A percentile compares a stretch with the other conserved stretches of the same genome.
These are phyloP conservation scores for Macroglossus sobrinus DNA, from an alignment of 2,113 vertebrate species.

Conservation along the genomic window DNA sequence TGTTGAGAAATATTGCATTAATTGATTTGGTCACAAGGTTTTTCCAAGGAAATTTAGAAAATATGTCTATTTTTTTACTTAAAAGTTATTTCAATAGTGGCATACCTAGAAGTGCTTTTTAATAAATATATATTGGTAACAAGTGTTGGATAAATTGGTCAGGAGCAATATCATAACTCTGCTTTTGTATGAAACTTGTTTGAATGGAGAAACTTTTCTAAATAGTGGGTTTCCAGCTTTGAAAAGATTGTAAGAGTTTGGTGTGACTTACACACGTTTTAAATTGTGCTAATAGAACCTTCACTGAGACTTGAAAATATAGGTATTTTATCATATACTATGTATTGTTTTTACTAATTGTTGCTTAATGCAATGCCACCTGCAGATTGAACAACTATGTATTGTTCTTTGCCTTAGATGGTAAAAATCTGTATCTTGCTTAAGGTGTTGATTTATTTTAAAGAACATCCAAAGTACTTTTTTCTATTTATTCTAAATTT, in stretches of 20 bases:
- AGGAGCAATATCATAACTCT: neutral
- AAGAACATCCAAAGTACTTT: neutral
- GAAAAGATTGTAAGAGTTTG: neutral
- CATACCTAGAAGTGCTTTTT: neutral
- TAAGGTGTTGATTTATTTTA: constrained; percentile 15
- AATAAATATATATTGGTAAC: neutral
- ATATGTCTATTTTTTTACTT: neutral
- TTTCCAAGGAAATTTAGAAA: constrained; percentile 36
- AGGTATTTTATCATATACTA: neutral
- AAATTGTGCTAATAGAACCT: neutral
- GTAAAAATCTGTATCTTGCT: constrained; percentile 18
- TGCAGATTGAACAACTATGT: neutral
- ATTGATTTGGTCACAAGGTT: neutral
- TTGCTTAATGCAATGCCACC: neutral
- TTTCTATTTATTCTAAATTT: constrained; percentile 22
- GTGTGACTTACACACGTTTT: constrained; percentile 11
- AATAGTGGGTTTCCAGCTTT: neutral
- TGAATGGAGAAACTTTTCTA: neutral
- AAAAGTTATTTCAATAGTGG: neutral
- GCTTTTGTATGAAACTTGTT: neutral
- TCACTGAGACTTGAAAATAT: constrained; percentile 23
- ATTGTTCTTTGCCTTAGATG: neutral
- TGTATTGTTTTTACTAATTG: constrained; percentile 42
- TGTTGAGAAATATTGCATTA: neutral
- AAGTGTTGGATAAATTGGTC: neutral